phyloP scores from a whole-genome alignment of 2,888 invertebrate species.

The Leptogaster cylindrica region DNA sequence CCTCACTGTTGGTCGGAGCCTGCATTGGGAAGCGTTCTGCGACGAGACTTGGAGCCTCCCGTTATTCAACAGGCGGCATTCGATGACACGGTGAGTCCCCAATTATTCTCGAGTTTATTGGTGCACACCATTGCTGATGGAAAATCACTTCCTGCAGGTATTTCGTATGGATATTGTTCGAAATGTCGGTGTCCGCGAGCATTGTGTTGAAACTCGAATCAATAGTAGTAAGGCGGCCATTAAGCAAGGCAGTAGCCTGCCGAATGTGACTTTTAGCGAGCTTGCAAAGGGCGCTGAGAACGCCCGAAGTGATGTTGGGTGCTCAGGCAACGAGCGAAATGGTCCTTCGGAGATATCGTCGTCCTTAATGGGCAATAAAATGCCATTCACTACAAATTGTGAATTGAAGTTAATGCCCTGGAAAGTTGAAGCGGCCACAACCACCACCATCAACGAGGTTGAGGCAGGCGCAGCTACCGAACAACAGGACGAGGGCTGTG shows the following conservation, averaged over 20 bases:
- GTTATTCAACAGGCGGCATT: slow-evolving; percentile 86
- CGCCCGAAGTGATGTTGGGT: background rate
- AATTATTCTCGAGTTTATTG: background rate
- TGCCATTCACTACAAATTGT: slow-evolving; percentile 47
- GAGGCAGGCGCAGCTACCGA: slow-evolving; percentile 32
- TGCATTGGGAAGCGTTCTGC: slow-evolving; percentile 66
- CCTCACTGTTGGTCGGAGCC: slow-evolving; percentile 81
- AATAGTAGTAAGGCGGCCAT: slow-evolving; percentile 50
- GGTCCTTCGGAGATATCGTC: background rate
- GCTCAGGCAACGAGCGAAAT: background rate
- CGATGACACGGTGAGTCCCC: slow-evolving; percentile 70
- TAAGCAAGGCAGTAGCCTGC: slow-evolving; percentile 58
- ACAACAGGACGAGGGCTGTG: slow-evolving; percentile 62
- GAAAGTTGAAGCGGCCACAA: slow-evolving; percentile 48
- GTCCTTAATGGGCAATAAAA: background rate
- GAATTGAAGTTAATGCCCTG: slow-evolving; percentile 49
- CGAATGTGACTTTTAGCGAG: slow-evolving; percentile 57
- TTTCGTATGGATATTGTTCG: slow-evolving; percentile 85
- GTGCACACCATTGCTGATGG: too few relatives aligned
- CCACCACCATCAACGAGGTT: slow-evolving; percentile 44
- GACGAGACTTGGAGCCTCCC: slow-evolving; percentile 76
- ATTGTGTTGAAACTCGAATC: slow-evolving; percentile 51
- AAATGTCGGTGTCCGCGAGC: slow-evolving; percentile 72
- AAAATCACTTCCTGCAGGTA: too few relatives aligned
- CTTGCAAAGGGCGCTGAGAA: background rate